Conservation (phyloP, 1,140 invertebrate genomes). For the Trachymyrmex septentrionalis region DNA sequence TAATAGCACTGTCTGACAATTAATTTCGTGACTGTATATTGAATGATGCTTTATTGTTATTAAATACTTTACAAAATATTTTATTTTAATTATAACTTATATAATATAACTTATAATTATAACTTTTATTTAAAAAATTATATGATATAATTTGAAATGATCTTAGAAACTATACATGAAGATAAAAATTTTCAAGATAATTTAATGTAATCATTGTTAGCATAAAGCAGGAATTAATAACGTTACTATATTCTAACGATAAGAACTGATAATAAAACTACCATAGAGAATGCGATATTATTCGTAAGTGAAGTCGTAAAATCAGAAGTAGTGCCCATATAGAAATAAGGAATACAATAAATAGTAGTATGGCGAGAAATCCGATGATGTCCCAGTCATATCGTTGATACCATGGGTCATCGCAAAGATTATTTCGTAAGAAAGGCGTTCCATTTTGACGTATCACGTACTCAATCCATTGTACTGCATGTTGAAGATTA, state of each 20-base stretch:
- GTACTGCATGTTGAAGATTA: constrained; percentile 82
- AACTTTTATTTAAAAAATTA: background rate
- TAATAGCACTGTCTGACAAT: background rate
- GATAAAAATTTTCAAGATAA: background rate
- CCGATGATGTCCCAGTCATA: constrained; percentile 85
- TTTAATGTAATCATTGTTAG: background rate
- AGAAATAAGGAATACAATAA: constrained; percentile 18
- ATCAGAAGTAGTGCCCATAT: background rate
- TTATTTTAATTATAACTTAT: background rate
- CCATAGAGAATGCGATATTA: background rate
- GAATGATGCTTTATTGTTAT: background rate
- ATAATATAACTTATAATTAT: too few species aligned
- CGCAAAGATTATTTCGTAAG: constrained; percentile 76
- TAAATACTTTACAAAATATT: background rate
- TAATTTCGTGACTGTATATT: background rate
- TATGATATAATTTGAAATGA: background rate
- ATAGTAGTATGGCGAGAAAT: constrained; percentile 66
- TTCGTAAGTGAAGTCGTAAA: constrained; percentile 12
- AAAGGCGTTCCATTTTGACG: constrained; percentile 82
- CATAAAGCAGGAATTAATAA: background rate
- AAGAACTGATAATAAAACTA: background rate
- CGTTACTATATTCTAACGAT: background rate
- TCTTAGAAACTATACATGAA: background rate
- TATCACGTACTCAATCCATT: constrained; percentile 87
- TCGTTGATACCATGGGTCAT: constrained; percentile 84